phyloP scores from a whole-genome alignment of 2,113 vertebrate species.

The Halcyon malimbica region DNA sequence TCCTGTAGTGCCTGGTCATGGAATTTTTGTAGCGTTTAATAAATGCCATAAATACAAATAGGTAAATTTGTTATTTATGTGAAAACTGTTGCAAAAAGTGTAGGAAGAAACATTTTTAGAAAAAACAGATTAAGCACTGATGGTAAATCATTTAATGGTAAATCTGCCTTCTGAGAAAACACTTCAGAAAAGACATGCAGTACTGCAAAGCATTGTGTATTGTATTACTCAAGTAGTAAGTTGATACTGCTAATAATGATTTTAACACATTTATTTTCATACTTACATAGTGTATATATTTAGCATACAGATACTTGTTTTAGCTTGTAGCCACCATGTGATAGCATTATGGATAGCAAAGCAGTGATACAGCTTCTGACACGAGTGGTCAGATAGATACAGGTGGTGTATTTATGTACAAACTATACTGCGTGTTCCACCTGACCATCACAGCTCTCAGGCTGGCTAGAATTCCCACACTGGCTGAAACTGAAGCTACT shows the following conservation, averaged over 20 bases:
- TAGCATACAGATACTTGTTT: not conserved
- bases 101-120: not conserved
- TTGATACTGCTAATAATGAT: not conserved
- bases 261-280: not conserved
- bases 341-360: not conserved
- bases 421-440: not conserved
- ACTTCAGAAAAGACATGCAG: not conserved
- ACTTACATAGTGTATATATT: not conserved
- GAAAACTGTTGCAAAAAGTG: not conserved
- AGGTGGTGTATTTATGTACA: not conserved
- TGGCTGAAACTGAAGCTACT: not conserved
- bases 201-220: not conserved
- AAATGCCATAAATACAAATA: not conserved
- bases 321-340: not conserved
- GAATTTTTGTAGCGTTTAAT: not conserved
- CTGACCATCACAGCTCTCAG: not conserved
- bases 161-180: not conserved
- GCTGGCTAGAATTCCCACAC: not conserved
- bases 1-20: not conserved
- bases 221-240: not conserved
- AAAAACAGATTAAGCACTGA: not conserved
- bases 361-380: not conserved
- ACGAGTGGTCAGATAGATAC: not conserved
- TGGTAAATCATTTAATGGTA: not conserved
- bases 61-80: not conserved